Conservation (phyloP, 2,113 vertebrate genomes). For the Triplophysa dalaica region DNA sequence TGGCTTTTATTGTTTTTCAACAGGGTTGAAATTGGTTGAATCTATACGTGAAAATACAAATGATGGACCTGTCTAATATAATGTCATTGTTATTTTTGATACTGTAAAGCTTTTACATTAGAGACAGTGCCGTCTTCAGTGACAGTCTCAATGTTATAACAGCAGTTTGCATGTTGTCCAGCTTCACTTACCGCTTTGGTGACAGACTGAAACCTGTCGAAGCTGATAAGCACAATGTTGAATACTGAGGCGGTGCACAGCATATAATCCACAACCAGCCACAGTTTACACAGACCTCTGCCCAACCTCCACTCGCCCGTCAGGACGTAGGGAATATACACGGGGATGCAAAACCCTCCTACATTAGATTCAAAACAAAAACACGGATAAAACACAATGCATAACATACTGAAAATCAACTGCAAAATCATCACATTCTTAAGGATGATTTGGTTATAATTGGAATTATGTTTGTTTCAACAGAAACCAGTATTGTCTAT, state of each 20-base stretch:
- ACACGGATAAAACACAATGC: not conserved
- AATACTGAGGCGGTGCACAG: conserved; percentile 76
- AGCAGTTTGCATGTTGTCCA: not conserved
- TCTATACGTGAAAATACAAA: not conserved
- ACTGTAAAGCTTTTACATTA: no score
- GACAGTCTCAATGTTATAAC: not conserved
- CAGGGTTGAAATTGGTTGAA: no score
- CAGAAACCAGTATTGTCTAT: no score
- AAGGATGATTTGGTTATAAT: no score
- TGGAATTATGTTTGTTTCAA: no score
- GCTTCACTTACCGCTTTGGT: conserved; percentile 69
- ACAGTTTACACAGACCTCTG: conserved; percentile 71
- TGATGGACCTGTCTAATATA: not conserved
- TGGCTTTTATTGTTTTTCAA: no score
- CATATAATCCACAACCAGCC: conserved; percentile 76
- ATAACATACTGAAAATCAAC: not conserved
- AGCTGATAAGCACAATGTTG: conserved; percentile 79
- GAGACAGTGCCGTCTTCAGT: no score
- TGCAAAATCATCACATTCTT: not conserved
- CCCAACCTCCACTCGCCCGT: conserved; percentile 73
- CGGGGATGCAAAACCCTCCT: conserved; percentile 78
- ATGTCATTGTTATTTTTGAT: not conserved
- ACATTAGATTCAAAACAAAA: conserved; percentile 32
- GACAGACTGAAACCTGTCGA: conserved; percentile 75
- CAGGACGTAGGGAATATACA: conserved; percentile 76